Percentiles rank a stretch among this genome's conserved stretches.
Conservation (phyloP, 2,888 invertebrate species). For the Abrostola triplasia region DNA sequence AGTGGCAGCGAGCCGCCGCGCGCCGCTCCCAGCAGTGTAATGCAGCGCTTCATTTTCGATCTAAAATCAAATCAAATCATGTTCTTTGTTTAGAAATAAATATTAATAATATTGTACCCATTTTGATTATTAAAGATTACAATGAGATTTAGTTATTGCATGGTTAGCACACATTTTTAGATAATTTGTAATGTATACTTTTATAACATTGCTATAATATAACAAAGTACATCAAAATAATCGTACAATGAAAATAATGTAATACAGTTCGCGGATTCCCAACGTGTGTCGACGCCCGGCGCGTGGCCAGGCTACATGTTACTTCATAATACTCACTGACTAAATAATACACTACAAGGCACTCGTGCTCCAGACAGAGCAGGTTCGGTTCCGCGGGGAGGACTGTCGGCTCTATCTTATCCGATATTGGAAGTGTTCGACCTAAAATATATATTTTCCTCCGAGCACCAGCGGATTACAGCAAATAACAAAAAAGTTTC, state of each 20-base stretch:
- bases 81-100: too few species aligned
- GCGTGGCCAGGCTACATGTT: background rate
- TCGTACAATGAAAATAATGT: background rate
- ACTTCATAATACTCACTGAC: background rate
- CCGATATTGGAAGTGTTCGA: slow-evolving; percentile 11
- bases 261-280: background rate
- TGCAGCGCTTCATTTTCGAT: too few species aligned
- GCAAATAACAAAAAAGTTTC: background rate
- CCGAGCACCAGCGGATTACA: slow-evolving; percentile 11
- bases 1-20: too few species aligned
- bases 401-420: slow-evolving; percentile 16
- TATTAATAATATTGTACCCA: too few species aligned
- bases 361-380: background rate
- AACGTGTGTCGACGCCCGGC: background rate
- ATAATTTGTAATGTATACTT: background rate
- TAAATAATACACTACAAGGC: background rate
- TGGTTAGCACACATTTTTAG: too few species aligned
- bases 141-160: too few species aligned
- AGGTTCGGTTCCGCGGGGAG: slow-evolving; percentile 6
- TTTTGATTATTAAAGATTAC: too few species aligned
- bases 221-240: background rate
- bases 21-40: too few species aligned
- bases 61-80: too few species aligned
- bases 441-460: slow-evolving; percentile 8
- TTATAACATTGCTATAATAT: background rate